phyloP scores from a whole-genome alignment of 2,888 invertebrate species.

The Eristalinus sepulchralis region DNA sequence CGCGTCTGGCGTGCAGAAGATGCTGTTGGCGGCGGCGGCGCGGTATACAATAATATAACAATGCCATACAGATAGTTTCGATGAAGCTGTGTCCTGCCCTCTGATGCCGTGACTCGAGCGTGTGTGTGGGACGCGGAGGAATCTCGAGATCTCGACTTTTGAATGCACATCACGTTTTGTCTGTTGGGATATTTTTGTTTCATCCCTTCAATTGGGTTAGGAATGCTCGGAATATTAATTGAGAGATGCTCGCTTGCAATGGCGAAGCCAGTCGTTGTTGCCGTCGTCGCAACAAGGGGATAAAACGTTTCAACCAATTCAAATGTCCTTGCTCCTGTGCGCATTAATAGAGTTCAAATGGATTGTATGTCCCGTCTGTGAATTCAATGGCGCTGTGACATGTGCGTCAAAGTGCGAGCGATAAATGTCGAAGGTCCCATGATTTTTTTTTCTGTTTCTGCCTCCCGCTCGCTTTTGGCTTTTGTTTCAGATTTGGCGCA shows the following conservation, averaged over 20 bases:
- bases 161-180: constrained; percentile 66
- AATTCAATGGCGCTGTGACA: constrained; percentile 17
- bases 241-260: constrained; percentile 49
- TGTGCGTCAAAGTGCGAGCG: constrained; percentile 30
- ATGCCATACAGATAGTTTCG: constrained; percentile 38
- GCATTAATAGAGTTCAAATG: constrained; percentile 49
- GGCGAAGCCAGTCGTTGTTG: constrained; percentile 15
- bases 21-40: neutral
- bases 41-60: constrained; percentile 30
- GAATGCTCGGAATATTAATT: constrained; percentile 71
- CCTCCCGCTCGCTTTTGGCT: neutral
- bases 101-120: neutral
- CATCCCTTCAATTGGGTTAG: constrained; percentile 65
- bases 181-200: constrained; percentile 69
- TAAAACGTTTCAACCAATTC: constrained; percentile 32
- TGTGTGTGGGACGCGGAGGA: neutral
- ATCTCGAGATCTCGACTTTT: neutral
- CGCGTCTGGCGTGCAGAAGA: constrained; percentile 21
- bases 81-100: constrained; percentile 11
- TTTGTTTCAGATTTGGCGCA: no score
- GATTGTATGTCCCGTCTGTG: neutral
- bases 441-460: neutral
- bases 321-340: constrained; percentile 45
- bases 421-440: constrained; percentile 1
- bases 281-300: constrained; percentile 19